phyloP scores from a whole-genome alignment of 2,113 vertebrate genomes.

The Ariopsis seemanni region DNA sequence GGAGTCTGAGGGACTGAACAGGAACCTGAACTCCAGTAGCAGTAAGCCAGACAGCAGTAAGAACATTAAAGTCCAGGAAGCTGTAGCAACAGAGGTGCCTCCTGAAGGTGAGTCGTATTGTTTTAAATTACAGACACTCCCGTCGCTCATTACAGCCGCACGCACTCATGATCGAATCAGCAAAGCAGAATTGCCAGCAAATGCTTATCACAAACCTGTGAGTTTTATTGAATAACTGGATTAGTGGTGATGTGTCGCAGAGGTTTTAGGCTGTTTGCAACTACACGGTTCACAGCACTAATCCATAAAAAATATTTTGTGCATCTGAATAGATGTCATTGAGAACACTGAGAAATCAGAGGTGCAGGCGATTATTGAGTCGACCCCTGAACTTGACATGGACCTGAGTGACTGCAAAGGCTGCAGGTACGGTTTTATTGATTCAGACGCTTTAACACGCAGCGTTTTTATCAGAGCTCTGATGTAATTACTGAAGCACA shows the following conservation, averaged over 20 bases:
- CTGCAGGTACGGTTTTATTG: constrained; percentile 77
- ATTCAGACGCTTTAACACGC: constrained; percentile 15
- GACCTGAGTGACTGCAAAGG: constrained; percentile 85
- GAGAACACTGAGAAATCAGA: constrained; percentile 89
- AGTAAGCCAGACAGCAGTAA: constrained; percentile 76
- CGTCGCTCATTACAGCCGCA: neutral
- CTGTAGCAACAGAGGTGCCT: constrained; percentile 72
- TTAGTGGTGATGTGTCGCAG: neutral
- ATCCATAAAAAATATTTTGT: neutral
- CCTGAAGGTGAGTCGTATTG: constrained; percentile 70
- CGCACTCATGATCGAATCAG: neutral
- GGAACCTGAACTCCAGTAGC: constrained; percentile 68
- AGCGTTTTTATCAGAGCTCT: neutral
- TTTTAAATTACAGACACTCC: neutral
- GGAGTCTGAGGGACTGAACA: constrained; percentile 70
- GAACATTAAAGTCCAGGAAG: constrained; percentile 75
- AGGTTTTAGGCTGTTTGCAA: neutral
- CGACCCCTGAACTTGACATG: constrained; percentile 97
- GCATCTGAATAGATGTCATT: constrained; percentile 67
- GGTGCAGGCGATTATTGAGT: constrained; percentile 96
- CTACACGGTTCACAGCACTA: neutral
- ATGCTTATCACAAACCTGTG: neutral
- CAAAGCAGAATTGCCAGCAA: neutral
- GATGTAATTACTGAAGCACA: neutral
- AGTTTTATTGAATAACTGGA: neutral